Percentiles rank a stretch among this genome's conserved stretches.
phyloP scores from a whole-genome alignment of 2,797 vertebrate species.

The Sternarchorhynchus goeldii region DNA sequence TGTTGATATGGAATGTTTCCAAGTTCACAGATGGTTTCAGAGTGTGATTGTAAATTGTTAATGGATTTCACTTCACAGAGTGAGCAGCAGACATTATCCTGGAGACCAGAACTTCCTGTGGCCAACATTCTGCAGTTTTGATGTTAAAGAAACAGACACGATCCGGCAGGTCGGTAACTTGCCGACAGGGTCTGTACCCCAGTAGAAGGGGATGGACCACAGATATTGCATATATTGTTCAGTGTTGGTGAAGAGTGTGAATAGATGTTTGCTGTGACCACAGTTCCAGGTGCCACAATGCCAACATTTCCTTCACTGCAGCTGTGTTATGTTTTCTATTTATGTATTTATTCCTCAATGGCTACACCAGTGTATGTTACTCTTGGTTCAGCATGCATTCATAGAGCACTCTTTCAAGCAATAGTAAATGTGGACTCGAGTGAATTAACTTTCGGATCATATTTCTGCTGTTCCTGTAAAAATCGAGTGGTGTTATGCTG shows the following conservation, averaged over 20 bases:
- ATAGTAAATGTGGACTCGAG: background rate
- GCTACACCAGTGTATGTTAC: slow-evolving; percentile 5
- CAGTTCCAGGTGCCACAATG: background rate
- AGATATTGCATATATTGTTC: background rate
- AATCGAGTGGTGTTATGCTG: background rate
- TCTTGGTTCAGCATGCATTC: slow-evolving; percentile 2
- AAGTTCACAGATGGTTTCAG: background rate
- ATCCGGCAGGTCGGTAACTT: background rate
- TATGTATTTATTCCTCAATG: slow-evolving; percentile 14
- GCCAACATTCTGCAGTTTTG: background rate
- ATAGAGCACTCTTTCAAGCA: slow-evolving; percentile 1
- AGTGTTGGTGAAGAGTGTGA: background rate
- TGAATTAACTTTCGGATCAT: slow-evolving; percentile 3
- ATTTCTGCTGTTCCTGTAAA: slow-evolving; percentile 12
- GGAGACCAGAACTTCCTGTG: background rate
- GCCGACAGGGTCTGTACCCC: background rate
- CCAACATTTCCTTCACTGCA: background rate
- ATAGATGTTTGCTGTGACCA: background rate
- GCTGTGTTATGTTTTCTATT: background rate
- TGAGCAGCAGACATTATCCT: background rate
- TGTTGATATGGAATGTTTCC: background rate
- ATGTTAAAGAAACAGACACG: background rate
- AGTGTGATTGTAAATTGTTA: background rate
- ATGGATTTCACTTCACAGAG: background rate
- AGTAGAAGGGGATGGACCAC: background rate